These are phyloP conservation scores for Troides oblongomaculatus DNA, from an alignment of 2,888 invertebrate species.

Conservation along the genomic window DNA sequence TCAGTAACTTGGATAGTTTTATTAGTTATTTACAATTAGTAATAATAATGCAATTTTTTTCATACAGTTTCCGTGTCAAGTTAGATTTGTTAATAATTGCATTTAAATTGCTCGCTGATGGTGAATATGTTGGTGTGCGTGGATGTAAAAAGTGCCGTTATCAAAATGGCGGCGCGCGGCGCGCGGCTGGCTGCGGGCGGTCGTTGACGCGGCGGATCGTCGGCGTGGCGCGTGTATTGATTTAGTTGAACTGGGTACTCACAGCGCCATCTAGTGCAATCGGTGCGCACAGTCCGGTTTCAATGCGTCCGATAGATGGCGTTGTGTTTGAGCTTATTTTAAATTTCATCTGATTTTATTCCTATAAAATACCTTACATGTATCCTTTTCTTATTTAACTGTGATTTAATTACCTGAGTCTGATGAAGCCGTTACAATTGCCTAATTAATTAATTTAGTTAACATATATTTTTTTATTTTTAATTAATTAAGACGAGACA, in stretches of 20 bases:
- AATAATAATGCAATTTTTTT: background rate
- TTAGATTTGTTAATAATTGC: no score
- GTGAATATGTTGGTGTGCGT: conserved; percentile 36
- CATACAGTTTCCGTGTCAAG: background rate
- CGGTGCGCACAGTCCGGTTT: conserved; percentile 29
- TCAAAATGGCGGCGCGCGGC: conserved; percentile 68
- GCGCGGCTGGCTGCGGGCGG: conserved; percentile 50
- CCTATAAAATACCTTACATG: no score
- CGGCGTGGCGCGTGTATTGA: conserved; percentile 55
- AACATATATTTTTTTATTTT: no score
- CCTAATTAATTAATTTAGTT: no score
- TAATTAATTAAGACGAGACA: no score
- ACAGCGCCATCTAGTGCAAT: conserved; percentile 55
- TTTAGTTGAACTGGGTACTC: conserved; percentile 44
- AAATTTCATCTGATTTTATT: no score
- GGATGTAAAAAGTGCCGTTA: conserved; percentile 56
- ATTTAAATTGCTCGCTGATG: conserved; percentile 26
- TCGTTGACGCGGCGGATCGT: conserved; percentile 64
- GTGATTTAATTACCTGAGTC: no score
- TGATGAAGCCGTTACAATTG: no score
- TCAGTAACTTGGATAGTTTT: no score
- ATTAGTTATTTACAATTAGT: no score
- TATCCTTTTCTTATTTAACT: no score
- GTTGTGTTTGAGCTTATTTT: conserved; percentile 27
- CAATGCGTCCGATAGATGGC: conserved; percentile 46